These are phyloP conservation scores for Siniperca knerii DNA, from an alignment of 2,113 vertebrate species.

Conservation along the genomic window DNA sequence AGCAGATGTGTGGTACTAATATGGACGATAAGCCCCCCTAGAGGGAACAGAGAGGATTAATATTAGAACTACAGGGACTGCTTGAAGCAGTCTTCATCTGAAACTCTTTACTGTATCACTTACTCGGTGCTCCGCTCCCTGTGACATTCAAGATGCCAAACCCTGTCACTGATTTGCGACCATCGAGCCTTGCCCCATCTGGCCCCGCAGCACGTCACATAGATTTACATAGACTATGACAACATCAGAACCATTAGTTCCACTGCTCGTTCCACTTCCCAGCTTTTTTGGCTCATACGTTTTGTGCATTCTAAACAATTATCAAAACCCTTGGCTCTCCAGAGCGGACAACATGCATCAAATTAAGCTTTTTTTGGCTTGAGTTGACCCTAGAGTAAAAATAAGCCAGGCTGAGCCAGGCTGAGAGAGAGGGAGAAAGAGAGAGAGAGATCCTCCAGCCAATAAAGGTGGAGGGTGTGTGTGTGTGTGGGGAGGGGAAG, in stretches of 20 bases:
- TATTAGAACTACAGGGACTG: conserved; percentile 64
- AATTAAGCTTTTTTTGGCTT: conserved; percentile 50
- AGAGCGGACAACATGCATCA: conserved; percentile 43
- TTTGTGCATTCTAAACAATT: conserved; percentile 60
- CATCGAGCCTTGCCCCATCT: conserved; percentile 35
- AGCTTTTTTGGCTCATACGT: conserved; percentile 2
- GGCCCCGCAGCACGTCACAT: conserved; percentile 33
- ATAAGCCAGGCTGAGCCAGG: conserved; percentile 7
- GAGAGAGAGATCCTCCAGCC: neutral
- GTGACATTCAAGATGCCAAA: conserved; percentile 48
- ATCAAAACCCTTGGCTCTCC: conserved; percentile 71
- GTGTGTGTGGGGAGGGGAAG: neutral
- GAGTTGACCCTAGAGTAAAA: conserved; percentile 33
- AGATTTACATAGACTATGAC: conserved; percentile 54
- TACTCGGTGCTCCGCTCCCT: conserved; percentile 26
- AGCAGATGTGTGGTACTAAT: conserved; percentile 76
- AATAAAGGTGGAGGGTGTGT: conserved; percentile 16
- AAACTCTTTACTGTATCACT: conserved; percentile 59
- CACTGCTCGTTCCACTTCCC: conserved; percentile 14
- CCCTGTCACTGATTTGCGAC: conserved; percentile 38
- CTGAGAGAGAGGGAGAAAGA: conserved; percentile 8
- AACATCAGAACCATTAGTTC: conserved; percentile 69
- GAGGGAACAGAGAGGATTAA: conserved; percentile 71
- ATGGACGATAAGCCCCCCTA: conserved; percentile 64
- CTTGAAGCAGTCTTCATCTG: conserved; percentile 53